A percentile compares a stretch with the other conserved stretches of the same genome.
These are phyloP conservation scores for Asteroscopus sphinx DNA, from an alignment of 2,888 invertebrate genomes.

Conservation along the genomic window DNA sequence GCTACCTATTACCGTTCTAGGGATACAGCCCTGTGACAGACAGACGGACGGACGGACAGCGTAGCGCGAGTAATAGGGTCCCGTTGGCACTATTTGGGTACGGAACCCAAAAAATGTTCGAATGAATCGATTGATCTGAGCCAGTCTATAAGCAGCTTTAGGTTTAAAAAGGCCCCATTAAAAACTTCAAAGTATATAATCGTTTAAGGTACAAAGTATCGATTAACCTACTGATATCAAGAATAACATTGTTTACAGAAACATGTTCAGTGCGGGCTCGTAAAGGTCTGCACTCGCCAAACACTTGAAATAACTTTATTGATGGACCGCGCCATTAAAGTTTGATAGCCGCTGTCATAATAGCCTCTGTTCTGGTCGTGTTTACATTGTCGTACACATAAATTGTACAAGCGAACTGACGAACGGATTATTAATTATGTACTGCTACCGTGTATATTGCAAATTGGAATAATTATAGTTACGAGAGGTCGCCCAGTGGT, in stretches of 20 bases:
- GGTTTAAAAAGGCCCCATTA: too few relatives aligned
- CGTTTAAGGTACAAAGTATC: slow-evolving; percentile 27
- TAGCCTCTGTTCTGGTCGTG: slow-evolving; percentile 49
- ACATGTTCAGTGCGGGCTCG: slow-evolving; percentile 50
- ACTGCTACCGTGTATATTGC: slow-evolving; percentile 1
- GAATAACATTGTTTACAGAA: slow-evolving; percentile 52
- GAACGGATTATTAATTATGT: slow-evolving; percentile 28
- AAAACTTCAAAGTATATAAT: not conserved
- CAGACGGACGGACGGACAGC: too few relatives aligned
- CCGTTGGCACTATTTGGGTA: too few relatives aligned
- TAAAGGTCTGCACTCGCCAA: slow-evolving; percentile 57
- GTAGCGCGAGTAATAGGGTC: too few relatives aligned
- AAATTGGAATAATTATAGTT: not conserved
- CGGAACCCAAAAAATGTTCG: too few relatives aligned
- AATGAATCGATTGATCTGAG: slow-evolving; percentile 7
- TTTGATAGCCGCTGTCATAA: slow-evolving; percentile 66
- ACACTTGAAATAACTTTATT: slow-evolving; percentile 71
- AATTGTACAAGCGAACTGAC: slow-evolving; percentile 31
- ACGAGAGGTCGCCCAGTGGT: not conserved
- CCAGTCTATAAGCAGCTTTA: not conserved
- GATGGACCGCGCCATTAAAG: slow-evolving; percentile 61
- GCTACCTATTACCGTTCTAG: too few relatives aligned
- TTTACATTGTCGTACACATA: slow-evolving; percentile 61
- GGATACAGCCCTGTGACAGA: too few relatives aligned
- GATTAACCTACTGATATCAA: slow-evolving; percentile 50